Base-by-base conservation (phyloP, 2,113 vertebrate species). In the Heterocephalus glaber region DNA sequence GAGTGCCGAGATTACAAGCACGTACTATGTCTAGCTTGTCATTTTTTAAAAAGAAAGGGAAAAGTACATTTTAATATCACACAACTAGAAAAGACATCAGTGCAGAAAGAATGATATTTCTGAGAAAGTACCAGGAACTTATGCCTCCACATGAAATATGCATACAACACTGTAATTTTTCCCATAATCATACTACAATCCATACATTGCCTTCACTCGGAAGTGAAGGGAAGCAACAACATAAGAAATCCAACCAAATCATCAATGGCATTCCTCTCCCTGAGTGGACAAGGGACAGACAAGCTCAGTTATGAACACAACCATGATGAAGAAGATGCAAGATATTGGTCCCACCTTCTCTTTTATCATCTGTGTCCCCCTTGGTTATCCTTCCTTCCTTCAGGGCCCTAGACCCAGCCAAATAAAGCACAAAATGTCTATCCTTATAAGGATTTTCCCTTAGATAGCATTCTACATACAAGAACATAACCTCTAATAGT, bases 391-490 rank as follows among this genome's bases (percentile, higher is more conserved):
- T 17, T 58, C 56, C 72, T 82, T 89, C 63, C 85, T 76, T 63
- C 83, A 96, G 58, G 49, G 58, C 54, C 74, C 72, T 49, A 26
- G 60, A 68, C 19, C 41, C 6, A 61, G 41, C 60, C 38, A 89
- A 92, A 90, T 49, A 28, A 84, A 88, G 84, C 61, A 41, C 30
- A 49, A 87, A 63, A 88, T 76, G 72, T 49, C 89, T n/a, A 35
- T 72, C 33, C 58, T 82, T 20, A 12, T 54, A 47, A 80, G 61
- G 14, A 20, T 68, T 66, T 87, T n/a, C 85, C 41, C 52, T 89
- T 41, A 76, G 76, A 70, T 35, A 79, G 49, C 13, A 61, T 35
- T 58, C 20, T 33, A 80, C 84, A 68, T 7, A 60, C 72, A 66
- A 90, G 85, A 72, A 86, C 94, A 77, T 74, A 70, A 47, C 12